Evolutionary conservation across 2,113 vertebrate genomes (phyloP).

Genomic region (Paracyprichromis sp.): DNA sequence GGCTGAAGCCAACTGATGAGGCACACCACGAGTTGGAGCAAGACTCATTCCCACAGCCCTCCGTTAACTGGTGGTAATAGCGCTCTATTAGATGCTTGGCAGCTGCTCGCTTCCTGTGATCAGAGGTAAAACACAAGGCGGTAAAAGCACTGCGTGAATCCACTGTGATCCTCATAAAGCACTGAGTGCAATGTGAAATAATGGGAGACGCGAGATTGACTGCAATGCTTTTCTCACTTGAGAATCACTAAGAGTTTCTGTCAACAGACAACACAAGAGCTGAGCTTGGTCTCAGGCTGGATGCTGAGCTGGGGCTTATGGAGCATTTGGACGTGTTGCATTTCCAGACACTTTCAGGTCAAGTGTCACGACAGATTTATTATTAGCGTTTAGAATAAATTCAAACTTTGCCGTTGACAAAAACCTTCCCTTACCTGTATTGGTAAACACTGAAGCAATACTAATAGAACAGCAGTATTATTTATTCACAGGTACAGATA

Average conservation of each 20-base stretch:
- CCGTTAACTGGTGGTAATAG: constrained; percentile 99
- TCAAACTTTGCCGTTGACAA: background rate
- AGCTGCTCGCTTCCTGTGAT: constrained; percentile 97
- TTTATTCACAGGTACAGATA: background rate
- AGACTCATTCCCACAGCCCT: constrained; percentile 99
- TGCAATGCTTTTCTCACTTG: background rate
- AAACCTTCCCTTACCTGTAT: background rate
- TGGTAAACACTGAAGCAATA: background rate
- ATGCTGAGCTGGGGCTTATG: background rate
- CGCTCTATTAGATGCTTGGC: constrained; percentile 99
- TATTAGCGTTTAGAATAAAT: background rate
- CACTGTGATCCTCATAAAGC: background rate
- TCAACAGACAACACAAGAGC: background rate
- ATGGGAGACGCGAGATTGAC: background rate
- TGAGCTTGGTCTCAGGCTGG: background rate
- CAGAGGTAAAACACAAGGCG: background rate
- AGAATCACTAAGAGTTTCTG: background rate
- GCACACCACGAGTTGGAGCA: constrained; percentile 98
- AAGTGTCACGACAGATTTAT: background rate
- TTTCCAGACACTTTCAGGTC: background rate
- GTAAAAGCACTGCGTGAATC: background rate
- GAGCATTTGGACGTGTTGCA: background rate
- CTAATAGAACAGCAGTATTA: background rate
- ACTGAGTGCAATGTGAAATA: background rate
- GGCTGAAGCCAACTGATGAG: constrained; percentile 89